phyloP scores from a whole-genome alignment of 2,797 vertebrate genomes.

The Dryobates pubescens region DNA sequence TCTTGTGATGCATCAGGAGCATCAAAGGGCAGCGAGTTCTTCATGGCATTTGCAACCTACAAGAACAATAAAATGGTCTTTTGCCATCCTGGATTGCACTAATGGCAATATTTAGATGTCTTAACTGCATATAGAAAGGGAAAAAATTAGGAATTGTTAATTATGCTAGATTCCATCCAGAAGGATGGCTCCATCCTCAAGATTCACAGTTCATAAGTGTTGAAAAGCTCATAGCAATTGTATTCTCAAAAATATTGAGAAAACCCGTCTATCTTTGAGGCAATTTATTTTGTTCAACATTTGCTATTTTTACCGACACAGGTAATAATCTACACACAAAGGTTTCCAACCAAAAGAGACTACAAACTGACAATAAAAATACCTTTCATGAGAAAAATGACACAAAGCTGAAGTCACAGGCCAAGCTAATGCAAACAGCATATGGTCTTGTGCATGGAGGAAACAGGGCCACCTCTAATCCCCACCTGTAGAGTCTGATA shows the following conservation, averaged over 20 bases:
- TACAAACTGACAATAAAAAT: not conserved
- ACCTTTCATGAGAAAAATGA: not conserved
- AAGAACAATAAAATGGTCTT: constrained; percentile 31
- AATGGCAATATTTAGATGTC: not conserved
- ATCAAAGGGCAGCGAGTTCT: constrained; percentile 91
- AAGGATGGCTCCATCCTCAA: not conserved
- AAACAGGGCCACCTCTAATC: not conserved
- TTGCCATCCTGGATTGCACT: not conserved
- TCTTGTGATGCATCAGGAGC: constrained; percentile 87
- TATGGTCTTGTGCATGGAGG: not conserved
- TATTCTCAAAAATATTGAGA: not conserved
- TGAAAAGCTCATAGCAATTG: not conserved
- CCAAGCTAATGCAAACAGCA: not conserved
- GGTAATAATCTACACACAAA: not conserved
- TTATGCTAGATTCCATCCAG: not conserved
- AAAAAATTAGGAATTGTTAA: not conserved
- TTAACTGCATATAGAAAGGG: not conserved
- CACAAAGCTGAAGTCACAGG: not conserved
- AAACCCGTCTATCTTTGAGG: too few species aligned
- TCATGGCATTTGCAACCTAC: constrained; percentile 97
- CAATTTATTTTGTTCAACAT: not conserved
- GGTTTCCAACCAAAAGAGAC: not conserved
- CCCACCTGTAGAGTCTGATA: too few species aligned
- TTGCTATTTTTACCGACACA: not conserved
- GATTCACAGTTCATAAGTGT: not conserved